These are phyloP conservation scores for Eristalinus sepulchralis DNA, from an alignment of 2,888 invertebrate genomes.

Conservation along the genomic window DNA sequence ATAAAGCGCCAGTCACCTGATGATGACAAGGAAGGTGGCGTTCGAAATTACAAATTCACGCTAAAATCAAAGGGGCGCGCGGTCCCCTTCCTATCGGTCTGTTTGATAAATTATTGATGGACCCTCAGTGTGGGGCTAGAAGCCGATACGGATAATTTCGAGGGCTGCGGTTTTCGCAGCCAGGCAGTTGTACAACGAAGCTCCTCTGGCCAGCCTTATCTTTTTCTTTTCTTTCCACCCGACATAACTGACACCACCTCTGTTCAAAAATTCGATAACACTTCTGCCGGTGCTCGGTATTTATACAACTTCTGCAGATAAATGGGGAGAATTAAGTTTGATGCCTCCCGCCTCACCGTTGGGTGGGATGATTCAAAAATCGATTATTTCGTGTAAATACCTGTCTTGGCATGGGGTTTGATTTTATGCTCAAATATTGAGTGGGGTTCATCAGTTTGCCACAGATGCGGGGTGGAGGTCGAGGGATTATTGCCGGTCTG, in stretches of 20 bases:
- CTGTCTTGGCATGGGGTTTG: background rate
- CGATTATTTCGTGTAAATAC: constrained; percentile 15
- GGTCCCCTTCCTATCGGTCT: background rate
- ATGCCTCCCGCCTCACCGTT: background rate
- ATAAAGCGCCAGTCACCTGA: background rate
- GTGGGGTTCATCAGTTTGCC: background rate
- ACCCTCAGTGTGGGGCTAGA: background rate
- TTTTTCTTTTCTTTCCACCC: background rate
- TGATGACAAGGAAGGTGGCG: background rate
- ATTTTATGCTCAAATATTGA: background rate
- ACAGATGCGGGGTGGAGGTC: no score
- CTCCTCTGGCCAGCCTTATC: background rate
- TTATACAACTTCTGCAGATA: background rate
- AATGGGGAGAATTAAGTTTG: constrained; percentile 9
- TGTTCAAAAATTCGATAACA: background rate
- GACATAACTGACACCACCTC: background rate
- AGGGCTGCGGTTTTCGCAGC: background rate
- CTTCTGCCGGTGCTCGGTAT: background rate
- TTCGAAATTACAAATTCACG: background rate
- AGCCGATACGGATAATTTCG: no score
- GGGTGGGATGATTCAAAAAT: constrained; percentile 1
- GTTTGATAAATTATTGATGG: background rate
- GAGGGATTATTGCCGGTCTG: background rate
- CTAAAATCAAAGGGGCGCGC: background rate
- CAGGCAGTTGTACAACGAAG: background rate